phyloP scores from a whole-genome alignment of 2,113 vertebrate species.

The Barbus barbus region DNA sequence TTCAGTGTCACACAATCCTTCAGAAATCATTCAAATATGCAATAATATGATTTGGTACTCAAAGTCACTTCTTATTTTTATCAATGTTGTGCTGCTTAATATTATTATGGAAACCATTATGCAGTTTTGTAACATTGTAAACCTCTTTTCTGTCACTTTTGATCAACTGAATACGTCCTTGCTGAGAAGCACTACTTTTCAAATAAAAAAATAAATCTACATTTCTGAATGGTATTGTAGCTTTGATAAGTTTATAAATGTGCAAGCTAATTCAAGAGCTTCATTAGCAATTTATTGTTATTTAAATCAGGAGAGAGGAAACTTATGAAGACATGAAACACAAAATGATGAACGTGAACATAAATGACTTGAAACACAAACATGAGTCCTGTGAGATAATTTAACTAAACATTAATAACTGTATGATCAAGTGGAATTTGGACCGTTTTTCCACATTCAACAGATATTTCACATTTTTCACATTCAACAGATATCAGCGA shows the following conservation, averaged over 20 bases:
- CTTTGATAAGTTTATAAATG: not conserved
- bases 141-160: not conserved
- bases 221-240: not conserved
- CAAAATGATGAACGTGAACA: not conserved
- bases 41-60: not conserved
- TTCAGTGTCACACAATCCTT: not conserved
- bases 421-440: not conserved
- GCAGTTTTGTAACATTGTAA: not conserved
- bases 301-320: not conserved
- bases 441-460: not conserved
- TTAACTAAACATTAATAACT: not conserved
- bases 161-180: not conserved
- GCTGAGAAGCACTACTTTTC: not conserved
- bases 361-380: not conserved
- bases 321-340: not conserved
- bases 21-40: not conserved
- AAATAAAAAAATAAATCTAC: not conserved
- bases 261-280: not conserved
- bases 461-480: not conserved
- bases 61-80: not conserved
- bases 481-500: not conserved
- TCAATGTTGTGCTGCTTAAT: not conserved
- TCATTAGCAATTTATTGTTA: not conserved
- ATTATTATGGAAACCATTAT: not conserved
- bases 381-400: not conserved